Percentiles rank a stretch among this genome's conserved stretches.
Conservation (phyloP, 2,113 vertebrate species). For the sheep (Ovis aries) region DNA sequence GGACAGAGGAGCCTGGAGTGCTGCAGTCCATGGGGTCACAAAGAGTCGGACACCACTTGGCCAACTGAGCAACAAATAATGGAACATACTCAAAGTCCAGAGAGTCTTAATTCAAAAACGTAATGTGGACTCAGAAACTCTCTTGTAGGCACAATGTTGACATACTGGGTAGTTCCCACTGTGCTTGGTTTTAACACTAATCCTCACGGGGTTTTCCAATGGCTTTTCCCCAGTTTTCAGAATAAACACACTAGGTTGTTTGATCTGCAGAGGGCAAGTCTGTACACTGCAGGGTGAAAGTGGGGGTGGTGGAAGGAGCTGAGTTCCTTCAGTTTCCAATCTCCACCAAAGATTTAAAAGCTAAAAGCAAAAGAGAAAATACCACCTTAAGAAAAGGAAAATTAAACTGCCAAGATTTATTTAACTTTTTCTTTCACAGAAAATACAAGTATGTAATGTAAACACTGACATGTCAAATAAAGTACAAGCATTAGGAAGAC, state of each 20-base stretch:
- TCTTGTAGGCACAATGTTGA: background rate
- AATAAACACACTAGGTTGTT: background rate
- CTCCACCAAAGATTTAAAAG: background rate
- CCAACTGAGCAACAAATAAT: background rate
- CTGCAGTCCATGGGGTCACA: background rate
- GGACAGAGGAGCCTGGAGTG: background rate
- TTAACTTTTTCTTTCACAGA: conserved; percentile 39
- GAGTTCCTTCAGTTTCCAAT: background rate
- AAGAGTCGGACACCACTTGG: background rate
- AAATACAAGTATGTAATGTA: background rate
- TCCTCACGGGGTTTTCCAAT: background rate
- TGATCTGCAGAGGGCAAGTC: background rate
- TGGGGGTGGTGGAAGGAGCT: background rate
- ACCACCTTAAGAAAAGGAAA: conserved; percentile 23
- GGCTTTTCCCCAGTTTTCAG: background rate
- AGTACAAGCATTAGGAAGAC: conserved; percentile 9
- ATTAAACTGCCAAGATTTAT: conserved; percentile 57
- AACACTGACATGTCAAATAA: conserved; percentile 1
- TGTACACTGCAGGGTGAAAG: background rate
- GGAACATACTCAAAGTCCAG: background rate
- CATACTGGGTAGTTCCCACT: background rate
- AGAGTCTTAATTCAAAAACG: background rate
- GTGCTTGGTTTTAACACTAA: background rate
- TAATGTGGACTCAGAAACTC: background rate
- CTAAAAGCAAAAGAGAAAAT: conserved; percentile 19